Conservation (phyloP, 2,888 invertebrate species). For the Himalopsyche tibetana region DNA sequence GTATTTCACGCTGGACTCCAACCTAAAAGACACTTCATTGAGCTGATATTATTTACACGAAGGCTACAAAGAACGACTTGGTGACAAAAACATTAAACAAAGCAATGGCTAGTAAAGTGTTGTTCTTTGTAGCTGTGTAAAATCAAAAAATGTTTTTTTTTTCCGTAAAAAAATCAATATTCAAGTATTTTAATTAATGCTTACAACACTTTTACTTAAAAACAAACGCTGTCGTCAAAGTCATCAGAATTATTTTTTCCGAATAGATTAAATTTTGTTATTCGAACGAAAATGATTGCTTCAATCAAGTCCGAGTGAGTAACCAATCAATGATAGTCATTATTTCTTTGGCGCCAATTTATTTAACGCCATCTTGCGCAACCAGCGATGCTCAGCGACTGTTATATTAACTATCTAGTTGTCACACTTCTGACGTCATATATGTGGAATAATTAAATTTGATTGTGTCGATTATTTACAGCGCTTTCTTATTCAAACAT, state of each 20-base stretch:
- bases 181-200: not conserved
- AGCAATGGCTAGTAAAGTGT: too few species aligned
- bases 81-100: too few species aligned
- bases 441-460: not conserved
- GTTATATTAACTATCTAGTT: not conserved
- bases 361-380: conserved; percentile 49
- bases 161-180: not conserved
- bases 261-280: conserved; percentile 1
- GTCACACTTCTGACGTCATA: conserved; percentile 7
- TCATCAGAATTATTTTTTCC: not conserved
- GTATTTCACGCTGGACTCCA: too few species aligned
- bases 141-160: too few species aligned
- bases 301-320: conserved; percentile 52
- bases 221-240: not conserved
- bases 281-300: conserved; percentile 54
- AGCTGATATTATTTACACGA: too few species aligned
- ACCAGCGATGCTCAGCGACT: conserved; percentile 15
- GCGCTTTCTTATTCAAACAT: too few species aligned
- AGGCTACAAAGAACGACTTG: too few species aligned
- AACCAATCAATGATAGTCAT: conserved; percentile 57
- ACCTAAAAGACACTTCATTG: too few species aligned
- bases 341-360: conserved; percentile 57
- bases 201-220: not conserved
- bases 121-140: too few species aligned
- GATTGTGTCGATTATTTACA: too few species aligned